Evolutionary conservation across 2,888 invertebrate genomes (phyloP).

Genomic region (Xestoiulus laeticollis): DNA sequence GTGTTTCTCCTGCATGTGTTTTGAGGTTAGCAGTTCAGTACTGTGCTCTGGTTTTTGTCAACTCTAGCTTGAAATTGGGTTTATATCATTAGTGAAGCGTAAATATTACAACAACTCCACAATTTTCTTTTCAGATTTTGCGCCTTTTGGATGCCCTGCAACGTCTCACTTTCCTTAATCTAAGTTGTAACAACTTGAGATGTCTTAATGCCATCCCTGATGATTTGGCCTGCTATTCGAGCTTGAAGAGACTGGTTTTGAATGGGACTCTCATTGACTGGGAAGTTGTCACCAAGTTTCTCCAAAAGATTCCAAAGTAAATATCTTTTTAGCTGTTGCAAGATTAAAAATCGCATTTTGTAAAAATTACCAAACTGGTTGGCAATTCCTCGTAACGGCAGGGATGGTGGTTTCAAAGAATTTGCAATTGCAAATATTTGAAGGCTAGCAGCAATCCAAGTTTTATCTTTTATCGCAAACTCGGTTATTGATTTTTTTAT

Average conservation of each 20-base stretch:
- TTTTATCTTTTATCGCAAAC: conserved; percentile 42
- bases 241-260: conserved; percentile 76
- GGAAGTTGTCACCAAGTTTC: conserved; percentile 79
- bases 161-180: conserved; percentile 86
- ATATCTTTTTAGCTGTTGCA: conserved; percentile 53
- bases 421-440: background rate
- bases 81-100: background rate
- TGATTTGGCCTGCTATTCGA: conserved; percentile 55
- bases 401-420: background rate
- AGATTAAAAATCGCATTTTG: conserved; percentile 5
- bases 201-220: conserved; percentile 51
- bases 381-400: conserved; percentile 36
- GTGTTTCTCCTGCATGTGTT: background rate
- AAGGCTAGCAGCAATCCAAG: conserved; percentile 6
- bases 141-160: conserved; percentile 88
- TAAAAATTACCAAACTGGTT: background rate
- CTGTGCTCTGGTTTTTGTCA: background rate
- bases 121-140: conserved; percentile 73
- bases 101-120: background rate
- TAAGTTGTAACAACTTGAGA: conserved; percentile 84
- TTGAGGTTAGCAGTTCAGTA: conserved; percentile 28
- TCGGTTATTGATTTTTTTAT: conserved; percentile 34
- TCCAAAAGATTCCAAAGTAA: conserved; percentile 66
- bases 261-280: conserved; percentile 89
- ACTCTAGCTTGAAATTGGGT: background rate